These are phyloP conservation scores for Typhlomys cinereus DNA, from an alignment of 2,113 vertebrate species.

Conservation along the genomic window DNA sequence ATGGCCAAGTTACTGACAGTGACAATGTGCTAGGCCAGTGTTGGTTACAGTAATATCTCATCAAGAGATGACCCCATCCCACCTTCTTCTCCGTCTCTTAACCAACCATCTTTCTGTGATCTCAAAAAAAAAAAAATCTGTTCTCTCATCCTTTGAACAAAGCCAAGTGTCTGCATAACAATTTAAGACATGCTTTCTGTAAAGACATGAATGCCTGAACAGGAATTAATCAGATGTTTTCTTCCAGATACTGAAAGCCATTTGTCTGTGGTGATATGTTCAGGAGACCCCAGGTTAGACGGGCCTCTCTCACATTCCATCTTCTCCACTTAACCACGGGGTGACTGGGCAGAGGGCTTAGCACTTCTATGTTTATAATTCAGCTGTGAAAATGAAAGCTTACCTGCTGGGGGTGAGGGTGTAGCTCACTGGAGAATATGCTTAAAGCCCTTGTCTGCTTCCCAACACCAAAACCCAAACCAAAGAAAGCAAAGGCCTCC, in stretches of 20 bases:
- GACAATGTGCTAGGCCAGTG: not conserved
- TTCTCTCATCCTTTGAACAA: not conserved
- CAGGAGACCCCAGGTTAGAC: not conserved
- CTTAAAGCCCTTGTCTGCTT: not conserved
- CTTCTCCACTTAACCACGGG: not conserved
- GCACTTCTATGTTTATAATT: not conserved
- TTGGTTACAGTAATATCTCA: not conserved
- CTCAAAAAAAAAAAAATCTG: slow-evolving; percentile 44
- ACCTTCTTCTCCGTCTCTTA: not conserved
- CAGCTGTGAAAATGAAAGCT: not conserved
- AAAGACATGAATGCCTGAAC: not conserved
- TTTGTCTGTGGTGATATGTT: not conserved
- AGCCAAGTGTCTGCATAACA: not conserved
- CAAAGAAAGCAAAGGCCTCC: not conserved
- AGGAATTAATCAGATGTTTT: not conserved
- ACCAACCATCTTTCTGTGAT: not conserved
- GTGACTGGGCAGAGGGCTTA: slow-evolving; percentile 12
- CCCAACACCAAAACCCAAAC: not conserved
- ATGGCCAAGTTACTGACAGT: not conserved
- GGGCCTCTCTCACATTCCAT: not conserved
- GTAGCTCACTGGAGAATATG: not conserved
- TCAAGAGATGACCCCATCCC: not conserved
- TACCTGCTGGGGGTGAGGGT: not conserved
- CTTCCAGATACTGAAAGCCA: not conserved
- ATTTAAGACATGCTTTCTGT: not conserved